Percentiles rank a stretch among this genome's conserved stretches.
These are phyloP conservation scores for Mormyrus iriodes DNA, from an alignment of 2,113 vertebrate species.

Conservation along the genomic window DNA sequence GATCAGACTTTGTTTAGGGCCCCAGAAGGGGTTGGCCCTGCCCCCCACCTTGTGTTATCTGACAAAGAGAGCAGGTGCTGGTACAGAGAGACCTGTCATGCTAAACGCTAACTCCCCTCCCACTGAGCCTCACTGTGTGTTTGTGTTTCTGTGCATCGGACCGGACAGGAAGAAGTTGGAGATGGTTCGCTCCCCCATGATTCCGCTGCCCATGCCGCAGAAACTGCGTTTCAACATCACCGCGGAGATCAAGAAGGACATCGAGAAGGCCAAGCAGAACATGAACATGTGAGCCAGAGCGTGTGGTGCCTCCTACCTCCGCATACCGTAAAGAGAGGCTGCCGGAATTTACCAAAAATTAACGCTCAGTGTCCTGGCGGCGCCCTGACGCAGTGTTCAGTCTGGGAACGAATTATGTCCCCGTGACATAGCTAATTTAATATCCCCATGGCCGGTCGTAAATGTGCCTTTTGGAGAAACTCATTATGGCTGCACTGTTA, in stretches of 20 bases:
- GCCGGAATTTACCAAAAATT: neutral
- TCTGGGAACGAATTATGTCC: neutral
- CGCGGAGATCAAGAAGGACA: conserved; percentile 77
- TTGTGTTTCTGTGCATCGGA: neutral
- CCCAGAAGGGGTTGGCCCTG: neutral
- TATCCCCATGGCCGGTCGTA: neutral
- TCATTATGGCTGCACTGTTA: neutral
- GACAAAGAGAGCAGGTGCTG: too few relatives aligned
- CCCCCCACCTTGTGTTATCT: neutral
- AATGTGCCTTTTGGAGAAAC: neutral
- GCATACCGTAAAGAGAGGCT: neutral
- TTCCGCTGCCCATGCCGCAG: conserved; percentile 70
- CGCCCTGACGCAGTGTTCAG: neutral
- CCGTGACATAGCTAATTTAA: neutral
- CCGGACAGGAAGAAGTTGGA: conserved; percentile 68
- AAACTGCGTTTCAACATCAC: conserved; percentile 89
- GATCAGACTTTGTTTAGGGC: neutral
- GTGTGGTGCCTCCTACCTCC: neutral
- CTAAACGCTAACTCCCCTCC: neutral
- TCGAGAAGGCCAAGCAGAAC: conserved; percentile 82
- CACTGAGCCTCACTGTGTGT: neutral
- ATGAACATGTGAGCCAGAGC: conserved; percentile 73
- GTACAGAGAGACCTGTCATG: neutral
- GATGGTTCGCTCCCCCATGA: conserved; percentile 49
- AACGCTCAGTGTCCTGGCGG: neutral